A percentile compares a stretch with the other conserved stretches of the same genome.
phyloP scores from a whole-genome alignment of 2,888 invertebrate genomes.

The Minunthozetes semirufus region DNA sequence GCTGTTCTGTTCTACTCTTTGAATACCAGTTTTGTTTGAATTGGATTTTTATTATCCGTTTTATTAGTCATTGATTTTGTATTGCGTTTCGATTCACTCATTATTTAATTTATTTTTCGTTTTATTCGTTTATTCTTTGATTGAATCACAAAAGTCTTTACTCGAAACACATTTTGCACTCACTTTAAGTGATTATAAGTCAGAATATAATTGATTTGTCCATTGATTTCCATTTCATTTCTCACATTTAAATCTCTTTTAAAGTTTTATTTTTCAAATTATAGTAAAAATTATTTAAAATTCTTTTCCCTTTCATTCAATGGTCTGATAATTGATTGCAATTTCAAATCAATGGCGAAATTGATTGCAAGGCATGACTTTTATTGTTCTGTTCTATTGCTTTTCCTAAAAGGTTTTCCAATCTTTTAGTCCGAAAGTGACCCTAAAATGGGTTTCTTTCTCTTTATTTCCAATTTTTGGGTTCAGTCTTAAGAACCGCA shows the following conservation, averaged over 20 bases:
- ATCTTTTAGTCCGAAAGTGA: neutral
- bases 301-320: neutral
- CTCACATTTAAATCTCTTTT: neutral
- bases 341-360: slow-evolving; percentile 9
- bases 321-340: slow-evolving; percentile 24
- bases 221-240: too few species aligned
- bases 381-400: neutral
- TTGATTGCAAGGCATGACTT: slow-evolving; percentile 16
- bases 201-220: too few species aligned
- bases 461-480: neutral
- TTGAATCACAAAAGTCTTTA: too few species aligned
- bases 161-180: too few species aligned
- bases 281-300: neutral
- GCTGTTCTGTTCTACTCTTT: too few species aligned
- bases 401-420: neutral
- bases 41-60: too few species aligned
- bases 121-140: too few species aligned
- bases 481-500: neutral
- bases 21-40: too few species aligned
- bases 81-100: too few species aligned
- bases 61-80: too few species aligned
- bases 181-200: too few species aligned
- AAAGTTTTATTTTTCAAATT: neutral
- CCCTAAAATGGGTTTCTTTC: slow-evolving; percentile 4
- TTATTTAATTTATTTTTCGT: too few species aligned